Evolutionary conservation across 2,888 invertebrate genomes (phyloP).

Genomic region (Drosophila tripunctata): DNA sequence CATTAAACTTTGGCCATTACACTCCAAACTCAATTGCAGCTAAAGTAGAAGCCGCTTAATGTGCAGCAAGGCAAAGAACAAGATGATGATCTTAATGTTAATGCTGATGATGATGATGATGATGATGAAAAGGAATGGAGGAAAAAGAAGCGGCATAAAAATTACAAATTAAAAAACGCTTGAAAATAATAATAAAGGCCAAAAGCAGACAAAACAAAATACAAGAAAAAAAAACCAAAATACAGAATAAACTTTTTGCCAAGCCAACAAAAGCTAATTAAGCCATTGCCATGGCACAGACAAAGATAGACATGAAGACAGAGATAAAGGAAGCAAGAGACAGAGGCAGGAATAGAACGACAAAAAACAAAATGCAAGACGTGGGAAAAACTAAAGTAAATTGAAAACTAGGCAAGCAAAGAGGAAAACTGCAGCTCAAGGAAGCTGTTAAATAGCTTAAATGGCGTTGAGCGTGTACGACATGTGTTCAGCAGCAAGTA

Average conservation of each 20-base stretch:
- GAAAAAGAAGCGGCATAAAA: constrained; percentile 57
- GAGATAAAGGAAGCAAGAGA: constrained; percentile 4
- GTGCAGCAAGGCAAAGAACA: constrained; percentile 27
- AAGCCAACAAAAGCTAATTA: constrained; percentile 72
- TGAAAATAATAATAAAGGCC: constrained; percentile 67
- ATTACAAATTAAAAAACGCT: constrained; percentile 72
- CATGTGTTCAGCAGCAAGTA: constrained; percentile 60
- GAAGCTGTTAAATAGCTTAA: constrained; percentile 67
- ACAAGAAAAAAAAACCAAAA: background rate
- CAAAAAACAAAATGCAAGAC: constrained; percentile 44
- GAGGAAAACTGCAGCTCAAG: constrained; percentile 63
- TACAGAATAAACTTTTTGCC: constrained; percentile 34
- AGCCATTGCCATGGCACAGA: constrained; percentile 65
- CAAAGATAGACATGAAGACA: constrained; percentile 27
- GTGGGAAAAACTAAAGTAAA: constrained; percentile 52
- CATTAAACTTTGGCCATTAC: constrained; percentile 71
- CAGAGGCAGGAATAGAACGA: background rate
- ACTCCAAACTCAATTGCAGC: constrained; percentile 66
- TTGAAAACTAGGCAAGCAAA: constrained; percentile 58
- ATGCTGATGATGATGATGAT: constrained; percentile 13
- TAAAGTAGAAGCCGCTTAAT: constrained; percentile 49
- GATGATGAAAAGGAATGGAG: constrained; percentile 22
- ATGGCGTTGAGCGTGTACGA: constrained; percentile 70
- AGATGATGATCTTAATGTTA: constrained; percentile 6
- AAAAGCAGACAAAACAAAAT: constrained; percentile 42